Evolutionary conservation across 1,140 invertebrate genomes (phyloP).

Genomic region (Pantala flavescens): DNA sequence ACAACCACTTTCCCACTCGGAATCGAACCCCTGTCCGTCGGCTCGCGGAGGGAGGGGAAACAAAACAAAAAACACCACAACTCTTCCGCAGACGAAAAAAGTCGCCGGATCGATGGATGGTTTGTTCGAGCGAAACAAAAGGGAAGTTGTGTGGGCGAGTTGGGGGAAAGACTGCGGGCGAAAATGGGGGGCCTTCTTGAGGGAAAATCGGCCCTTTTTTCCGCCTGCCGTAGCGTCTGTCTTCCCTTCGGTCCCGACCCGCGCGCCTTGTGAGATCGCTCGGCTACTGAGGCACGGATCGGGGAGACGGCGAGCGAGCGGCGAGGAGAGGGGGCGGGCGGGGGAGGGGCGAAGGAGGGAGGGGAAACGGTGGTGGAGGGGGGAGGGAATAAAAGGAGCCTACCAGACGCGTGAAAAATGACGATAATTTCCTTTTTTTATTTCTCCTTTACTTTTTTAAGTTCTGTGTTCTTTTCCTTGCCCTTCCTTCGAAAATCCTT

Average conservation of each 20-base stretch:
- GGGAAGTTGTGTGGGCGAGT: no score
- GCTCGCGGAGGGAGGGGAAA: no score
- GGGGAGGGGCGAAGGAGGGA: not conserved
- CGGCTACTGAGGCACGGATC: not conserved
- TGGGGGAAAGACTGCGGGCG: no score
- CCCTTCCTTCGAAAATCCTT: not conserved
- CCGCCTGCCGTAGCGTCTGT: not conserved
- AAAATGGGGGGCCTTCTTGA: not conserved
- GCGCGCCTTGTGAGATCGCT: not conserved
- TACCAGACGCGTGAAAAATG: slow-evolving; percentile 1
- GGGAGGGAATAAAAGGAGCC: not conserved
- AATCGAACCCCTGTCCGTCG: no score
- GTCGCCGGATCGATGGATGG: no score
- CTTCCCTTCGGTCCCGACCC: not conserved
- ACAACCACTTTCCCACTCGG: no score
- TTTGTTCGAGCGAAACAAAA: no score
- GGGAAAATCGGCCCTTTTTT: not conserved
- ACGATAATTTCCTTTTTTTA: not conserved
- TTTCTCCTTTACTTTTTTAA: not conserved
- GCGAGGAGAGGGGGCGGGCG: not conserved
- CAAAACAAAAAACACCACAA: no score
- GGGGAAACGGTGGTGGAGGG: not conserved
- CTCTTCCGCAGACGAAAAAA: no score
- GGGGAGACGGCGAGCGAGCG: not conserved
- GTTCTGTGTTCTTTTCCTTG: slow-evolving; percentile 2